Conservation (phyloP, 2,888 invertebrate genomes). For the Acanthosepion esculentum region DNA sequence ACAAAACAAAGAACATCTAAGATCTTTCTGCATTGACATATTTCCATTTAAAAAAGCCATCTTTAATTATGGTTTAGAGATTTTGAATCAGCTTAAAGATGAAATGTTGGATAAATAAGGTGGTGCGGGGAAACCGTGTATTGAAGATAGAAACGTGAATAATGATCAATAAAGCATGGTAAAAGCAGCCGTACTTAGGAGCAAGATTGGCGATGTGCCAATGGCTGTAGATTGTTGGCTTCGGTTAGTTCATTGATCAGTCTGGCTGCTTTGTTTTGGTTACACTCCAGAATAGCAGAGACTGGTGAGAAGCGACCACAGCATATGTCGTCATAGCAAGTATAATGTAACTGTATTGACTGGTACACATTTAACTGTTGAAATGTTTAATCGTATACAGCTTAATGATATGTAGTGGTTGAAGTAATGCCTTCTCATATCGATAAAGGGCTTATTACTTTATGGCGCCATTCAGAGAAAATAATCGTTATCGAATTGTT, state of each 20-base stretch:
- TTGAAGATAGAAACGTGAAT: background rate
- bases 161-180: slow-evolving; percentile 2
- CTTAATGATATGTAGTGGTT: background rate
- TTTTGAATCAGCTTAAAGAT: background rate
- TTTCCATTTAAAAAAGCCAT: too few species aligned
- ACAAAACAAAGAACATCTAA: too few species aligned
- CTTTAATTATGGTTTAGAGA: background rate
- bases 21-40: too few species aligned
- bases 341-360: background rate
- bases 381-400: background rate
- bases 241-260: background rate
- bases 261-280: background rate
- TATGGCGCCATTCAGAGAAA: too few species aligned
- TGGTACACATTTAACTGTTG: background rate
- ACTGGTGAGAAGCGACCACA: background rate
- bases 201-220: background rate
- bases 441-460: too few species aligned
- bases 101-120: background rate
- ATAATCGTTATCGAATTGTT: too few species aligned
- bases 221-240: background rate
- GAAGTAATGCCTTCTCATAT: background rate
- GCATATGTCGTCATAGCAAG: background rate
- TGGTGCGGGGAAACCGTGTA: background rate
- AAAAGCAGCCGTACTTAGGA: background rate
- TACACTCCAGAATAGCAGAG: background rate